Evolutionary conservation across 2,113 vertebrate species (phyloP).

Genomic region (Trinectes maculatus): DNA sequence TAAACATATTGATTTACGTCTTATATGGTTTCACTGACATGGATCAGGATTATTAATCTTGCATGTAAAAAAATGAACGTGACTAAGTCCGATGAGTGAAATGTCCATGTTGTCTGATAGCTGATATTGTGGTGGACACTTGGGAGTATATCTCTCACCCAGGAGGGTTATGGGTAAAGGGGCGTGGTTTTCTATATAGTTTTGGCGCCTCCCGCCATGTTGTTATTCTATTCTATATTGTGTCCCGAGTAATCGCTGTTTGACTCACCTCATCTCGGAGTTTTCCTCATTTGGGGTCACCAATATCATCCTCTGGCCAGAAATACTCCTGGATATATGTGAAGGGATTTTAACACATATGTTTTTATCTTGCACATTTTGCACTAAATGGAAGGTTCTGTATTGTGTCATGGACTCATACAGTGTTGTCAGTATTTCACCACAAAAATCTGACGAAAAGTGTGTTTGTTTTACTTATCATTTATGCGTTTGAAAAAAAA

Average conservation of each 20-base stretch:
- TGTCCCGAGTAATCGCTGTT: too few relatives aligned
- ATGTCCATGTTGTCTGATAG: too few relatives aligned
- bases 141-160: too few relatives aligned
- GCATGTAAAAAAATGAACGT: conserved; percentile 57
- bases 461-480: conserved; percentile 16
- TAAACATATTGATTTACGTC: too few relatives aligned
- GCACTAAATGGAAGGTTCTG: not conserved
- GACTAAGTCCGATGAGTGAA: conserved; percentile 36
- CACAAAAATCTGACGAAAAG: not conserved
- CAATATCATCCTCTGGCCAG: conserved; percentile 12
- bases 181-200: too few relatives aligned
- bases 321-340: not conserved
- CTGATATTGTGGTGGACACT: too few relatives aligned
- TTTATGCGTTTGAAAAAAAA: not conserved
- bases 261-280: conserved; percentile 19
- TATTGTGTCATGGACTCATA: not conserved
- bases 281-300: not conserved
- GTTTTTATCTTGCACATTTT: conserved; percentile 5
- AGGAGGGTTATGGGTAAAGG: too few relatives aligned
- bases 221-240: too few relatives aligned
- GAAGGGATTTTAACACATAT: not conserved
- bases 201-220: too few relatives aligned
- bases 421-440: not conserved
- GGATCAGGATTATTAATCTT: conserved; percentile 58
- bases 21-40: conserved; percentile 60